Evolutionary conservation across 2,797 vertebrate species (phyloP), one percentile per base, ranked within the genome.

Genomic region (Okamejei kenojei): DNA sequence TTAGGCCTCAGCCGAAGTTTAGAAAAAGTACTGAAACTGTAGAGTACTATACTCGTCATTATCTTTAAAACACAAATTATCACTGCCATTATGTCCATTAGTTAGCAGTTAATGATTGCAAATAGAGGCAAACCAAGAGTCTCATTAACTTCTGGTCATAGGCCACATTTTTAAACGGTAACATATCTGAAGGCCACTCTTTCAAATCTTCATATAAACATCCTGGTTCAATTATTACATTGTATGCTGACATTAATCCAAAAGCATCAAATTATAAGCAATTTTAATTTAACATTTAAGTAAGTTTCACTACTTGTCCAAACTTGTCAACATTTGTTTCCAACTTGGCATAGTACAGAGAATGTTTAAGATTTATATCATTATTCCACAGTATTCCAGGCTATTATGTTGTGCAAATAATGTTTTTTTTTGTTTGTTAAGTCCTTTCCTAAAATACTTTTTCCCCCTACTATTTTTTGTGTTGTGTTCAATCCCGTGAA

Each of bases 31-130:
- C 13, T 58, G 38, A 92, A 92, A 74, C 38, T 76, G 54, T 29
- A 71, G 90, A 92, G 71, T 54, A 76, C 38, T 71, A 92, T 58
- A 54, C 26, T 63, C n/a, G 32, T 92, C 71, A 92, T 92, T 45
- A 92, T 92, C 38, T 91, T 23, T 74, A 91, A 91, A 35, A 21
- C 71, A 54, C 90, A 91, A 6, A 91, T 91, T 91, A 92, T 26
- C 71, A 58, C 38, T n/a, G 71, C 90, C 90, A 92, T 90, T 45
- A 73, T 35, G 88, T 71, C 88, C 32, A 90, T 76, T 92, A 92
- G 71, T 76, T 38, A 74, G 71, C 73, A 74, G 90, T 92, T 92
- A 92, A 76, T 92, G 71, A 92, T 76, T 92, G 90, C 71, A 92
- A 92, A 92, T 92, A 76, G 71, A 73, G 90, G 68, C 54, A 74